A percentile compares a stretch with the other conserved stretches of the same genome.
Conservation (phyloP, 2,113 vertebrate genomes). For the Peromyscus californicus region DNA sequence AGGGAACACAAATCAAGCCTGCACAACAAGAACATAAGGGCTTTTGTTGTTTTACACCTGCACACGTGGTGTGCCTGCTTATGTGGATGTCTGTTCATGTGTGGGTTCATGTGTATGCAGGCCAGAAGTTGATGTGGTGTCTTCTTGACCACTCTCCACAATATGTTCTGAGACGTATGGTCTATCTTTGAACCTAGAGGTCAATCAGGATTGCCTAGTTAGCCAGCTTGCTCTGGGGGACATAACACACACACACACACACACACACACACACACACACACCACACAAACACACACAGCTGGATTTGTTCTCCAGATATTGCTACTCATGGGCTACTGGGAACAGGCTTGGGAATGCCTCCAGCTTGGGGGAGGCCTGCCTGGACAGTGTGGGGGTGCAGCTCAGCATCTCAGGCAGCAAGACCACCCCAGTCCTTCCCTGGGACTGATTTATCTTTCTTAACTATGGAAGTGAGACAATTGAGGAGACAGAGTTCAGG, state of each 20-base stretch:
- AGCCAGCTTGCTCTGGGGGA: not conserved
- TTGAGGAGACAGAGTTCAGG: not conserved
- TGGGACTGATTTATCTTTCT: not conserved
- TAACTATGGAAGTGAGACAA: not conserved
- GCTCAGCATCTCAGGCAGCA: not conserved
- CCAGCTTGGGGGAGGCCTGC: not conserved
- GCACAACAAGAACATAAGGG: not conserved
- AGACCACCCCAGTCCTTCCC: not conserved
- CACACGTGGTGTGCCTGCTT: not conserved
- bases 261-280: not conserved
- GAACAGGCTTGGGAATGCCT: not conserved
- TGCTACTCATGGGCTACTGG: not conserved
- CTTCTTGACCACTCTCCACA: not conserved
- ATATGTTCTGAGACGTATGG: not conserved
- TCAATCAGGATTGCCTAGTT: not conserved
- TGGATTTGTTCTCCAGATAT: not conserved
- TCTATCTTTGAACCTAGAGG: not conserved
- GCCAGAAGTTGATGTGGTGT: not conserved
- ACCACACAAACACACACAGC: not conserved
- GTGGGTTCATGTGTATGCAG: not conserved
- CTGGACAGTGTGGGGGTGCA: not conserved
- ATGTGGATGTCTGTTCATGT: not conserved
- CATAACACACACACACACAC: not conserved
- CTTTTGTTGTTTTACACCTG: not conserved
- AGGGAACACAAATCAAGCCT: not conserved